Base-by-base conservation (phyloP, 2,113 vertebrate species). In the Gavialis gangeticus region DNA sequence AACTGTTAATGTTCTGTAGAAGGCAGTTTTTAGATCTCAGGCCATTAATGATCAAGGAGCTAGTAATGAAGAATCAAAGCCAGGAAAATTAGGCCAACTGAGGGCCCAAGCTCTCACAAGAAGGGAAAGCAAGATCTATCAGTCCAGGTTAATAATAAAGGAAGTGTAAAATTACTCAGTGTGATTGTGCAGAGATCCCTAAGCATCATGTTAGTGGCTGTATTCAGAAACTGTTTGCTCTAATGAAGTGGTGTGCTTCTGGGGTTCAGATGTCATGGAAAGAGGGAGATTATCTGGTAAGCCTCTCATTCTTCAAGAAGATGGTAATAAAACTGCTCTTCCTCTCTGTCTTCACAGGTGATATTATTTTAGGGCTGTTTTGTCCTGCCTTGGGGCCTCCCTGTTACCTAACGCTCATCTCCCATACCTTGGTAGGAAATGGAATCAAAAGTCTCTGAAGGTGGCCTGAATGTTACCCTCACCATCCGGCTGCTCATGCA, bases 401-500 rank as follows among this genome's bases (percentile, higher is more conserved):
- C 92, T 93, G 88, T 89, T 94, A 83, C 93, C 96, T 94, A 82
- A 87, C 95, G 3, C 91, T 34, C 88, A 28, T 94, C 97, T 96
- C 94, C 97, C 55, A 3, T 96, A 96, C 95, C 97, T 97, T 34
- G 82, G 95, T 91, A 98, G 95, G 93, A 98, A 96, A 99, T 99
- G 99, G 99, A 99, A 91, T 98, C 99, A 75, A 99, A 99, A 97
- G 99, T 99, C 89, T 99, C 99, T 0, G 99, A 99, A 97, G 99
- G 99, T 0, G 99, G 99, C 75, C 98, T 99, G 96, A 99, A 99
- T 6, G 99, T 99, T 95, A 99, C 99, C 71, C 98, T 99, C 84
- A 99, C 99, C 92, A 99, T 99, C 96, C 99, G 99, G 75, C 99
- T 99, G 92, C 98, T 99, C 95, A 99, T 99, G 99, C 99, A 99